Conservation (phyloP, 2,888 invertebrate species). For the Acronicta alni region DNA sequence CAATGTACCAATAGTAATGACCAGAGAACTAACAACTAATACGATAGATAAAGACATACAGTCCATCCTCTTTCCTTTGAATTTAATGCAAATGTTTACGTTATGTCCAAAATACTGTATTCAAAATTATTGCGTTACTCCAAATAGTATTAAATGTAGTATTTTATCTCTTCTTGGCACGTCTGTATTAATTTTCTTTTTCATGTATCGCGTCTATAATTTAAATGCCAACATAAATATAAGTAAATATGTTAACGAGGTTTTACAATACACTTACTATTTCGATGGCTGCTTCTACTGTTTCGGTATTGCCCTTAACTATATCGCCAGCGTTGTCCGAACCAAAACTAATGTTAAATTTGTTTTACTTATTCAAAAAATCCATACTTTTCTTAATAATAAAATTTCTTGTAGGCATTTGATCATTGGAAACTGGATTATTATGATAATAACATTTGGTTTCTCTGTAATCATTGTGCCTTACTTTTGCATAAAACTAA, state of each 20-base stretch:
- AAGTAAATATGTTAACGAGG: not conserved
- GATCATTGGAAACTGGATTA: slow-evolving; percentile 1
- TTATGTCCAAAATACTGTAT: slow-evolving; percentile 28
- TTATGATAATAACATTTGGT: not conserved
- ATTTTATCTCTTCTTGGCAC: slow-evolving; percentile 7
- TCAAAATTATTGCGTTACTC: slow-evolving; percentile 9
- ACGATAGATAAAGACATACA: not conserved
- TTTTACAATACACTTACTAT: not conserved
- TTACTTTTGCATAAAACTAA: not conserved
- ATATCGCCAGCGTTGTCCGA: not conserved
- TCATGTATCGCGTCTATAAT: not conserved
- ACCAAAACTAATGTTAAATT: slow-evolving; percentile 12
- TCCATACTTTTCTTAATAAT: slow-evolving; percentile 19
- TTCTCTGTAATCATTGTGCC: not conserved
- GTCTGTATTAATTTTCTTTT: not conserved
- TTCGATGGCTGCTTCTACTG: not conserved
- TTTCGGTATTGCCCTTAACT: slow-evolving; percentile 15
- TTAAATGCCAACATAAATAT: not conserved
- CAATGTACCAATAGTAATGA: too few species aligned
- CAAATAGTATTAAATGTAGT: slow-evolving; percentile 11
- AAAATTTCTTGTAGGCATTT: not conserved
- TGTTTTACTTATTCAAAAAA: slow-evolving; percentile 23
- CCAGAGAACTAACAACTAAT: too few species aligned
- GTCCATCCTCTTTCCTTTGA: slow-evolving; percentile 23
- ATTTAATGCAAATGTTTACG: slow-evolving; percentile 23